Base-by-base conservation (phyloP, 2,888 invertebrate genomes). In the Leuctra nigra region DNA sequence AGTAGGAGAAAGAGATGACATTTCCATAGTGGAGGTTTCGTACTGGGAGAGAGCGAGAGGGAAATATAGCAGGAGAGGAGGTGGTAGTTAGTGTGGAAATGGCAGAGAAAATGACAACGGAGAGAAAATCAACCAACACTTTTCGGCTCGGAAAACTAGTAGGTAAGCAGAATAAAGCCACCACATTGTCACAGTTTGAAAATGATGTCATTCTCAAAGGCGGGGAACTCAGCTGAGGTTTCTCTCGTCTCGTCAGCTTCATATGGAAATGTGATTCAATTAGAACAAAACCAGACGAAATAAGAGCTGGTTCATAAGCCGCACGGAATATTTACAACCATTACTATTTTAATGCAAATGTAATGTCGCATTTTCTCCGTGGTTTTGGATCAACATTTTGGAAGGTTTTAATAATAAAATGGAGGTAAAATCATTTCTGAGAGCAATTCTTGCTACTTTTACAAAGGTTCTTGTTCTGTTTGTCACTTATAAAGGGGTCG, bases 1-100 rank as follows among this genome's bases (percentile, higher is more conserved):
- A 35, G 18, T 63, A 63, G 63, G 61, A 61, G 63, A 60, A 50
- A 23, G 44, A 23, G 44, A n/a, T 44, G 44, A 44, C 23, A 23
- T 44, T 23, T 44, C n/a, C n/a, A 44, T 16, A 44, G 44, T 13
- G 44, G n/a, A 20, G 50, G 18, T 29, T 35, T 50, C 35, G 18
- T 20, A 50, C 18, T 16, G 24, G 41, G 18, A 16, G 54, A 20
- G 54, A 35, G 24, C 11, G 35, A 55, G 55, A 36, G 23, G 20
- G 38, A 53, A 24, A 11, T 38, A 38, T 20, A 44, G 22, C 18
- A 24, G 47, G 20, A 38, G 55, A 47, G 25, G 6, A 13, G 38
- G 18, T n/a, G 50, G 39, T 48, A 57, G 57, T 57, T 57, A 54
- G 57, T 54, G 53, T 53, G 48, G 48, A 54, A 48, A 57, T 54